Evolutionary conservation across 2,113 vertebrate species (phyloP).

Genomic region (Procavia capensis): DNA sequence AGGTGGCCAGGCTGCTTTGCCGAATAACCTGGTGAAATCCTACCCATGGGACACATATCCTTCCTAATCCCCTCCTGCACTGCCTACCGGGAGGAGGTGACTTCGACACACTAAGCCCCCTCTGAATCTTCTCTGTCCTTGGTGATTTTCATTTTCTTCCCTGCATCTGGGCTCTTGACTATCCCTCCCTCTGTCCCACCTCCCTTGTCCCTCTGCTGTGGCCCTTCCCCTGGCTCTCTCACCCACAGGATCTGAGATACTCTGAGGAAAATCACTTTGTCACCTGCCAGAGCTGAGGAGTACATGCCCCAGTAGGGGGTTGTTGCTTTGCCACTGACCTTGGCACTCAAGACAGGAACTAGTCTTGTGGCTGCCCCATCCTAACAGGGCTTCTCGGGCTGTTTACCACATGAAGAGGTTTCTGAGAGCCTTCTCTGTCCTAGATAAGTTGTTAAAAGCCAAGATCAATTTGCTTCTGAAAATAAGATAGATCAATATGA

Average conservation of each 20-base stretch:
- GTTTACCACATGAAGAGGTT: background rate
- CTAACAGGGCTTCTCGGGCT: background rate
- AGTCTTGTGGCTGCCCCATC: accelerated
- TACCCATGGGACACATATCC: background rate
- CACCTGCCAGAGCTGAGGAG: background rate
- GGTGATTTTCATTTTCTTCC: background rate
- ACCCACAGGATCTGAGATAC: background rate
- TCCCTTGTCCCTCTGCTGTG: no score
- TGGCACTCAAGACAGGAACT: background rate
- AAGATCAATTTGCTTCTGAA: slow-evolving; percentile 65
- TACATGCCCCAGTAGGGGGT: background rate
- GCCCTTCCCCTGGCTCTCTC: background rate
- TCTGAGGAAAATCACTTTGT: background rate
- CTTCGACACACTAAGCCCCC: background rate
- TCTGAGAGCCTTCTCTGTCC: slow-evolving; percentile 34
- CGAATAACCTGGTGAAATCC: background rate
- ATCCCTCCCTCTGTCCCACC: background rate
- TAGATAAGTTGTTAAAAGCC: slow-evolving; percentile 69
- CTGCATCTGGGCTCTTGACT: background rate
- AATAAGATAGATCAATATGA: slow-evolving; percentile 44
- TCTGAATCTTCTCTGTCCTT: background rate
- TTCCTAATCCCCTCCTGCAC: accelerated
- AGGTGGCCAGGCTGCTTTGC: background rate
- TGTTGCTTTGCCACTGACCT: background rate
- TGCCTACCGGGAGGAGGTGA: accelerated